Evolutionary conservation across 2,888 invertebrate species (phyloP), one percentile per base, ranked within the genome.

Genomic region (Diabrotica balteata): DNA sequence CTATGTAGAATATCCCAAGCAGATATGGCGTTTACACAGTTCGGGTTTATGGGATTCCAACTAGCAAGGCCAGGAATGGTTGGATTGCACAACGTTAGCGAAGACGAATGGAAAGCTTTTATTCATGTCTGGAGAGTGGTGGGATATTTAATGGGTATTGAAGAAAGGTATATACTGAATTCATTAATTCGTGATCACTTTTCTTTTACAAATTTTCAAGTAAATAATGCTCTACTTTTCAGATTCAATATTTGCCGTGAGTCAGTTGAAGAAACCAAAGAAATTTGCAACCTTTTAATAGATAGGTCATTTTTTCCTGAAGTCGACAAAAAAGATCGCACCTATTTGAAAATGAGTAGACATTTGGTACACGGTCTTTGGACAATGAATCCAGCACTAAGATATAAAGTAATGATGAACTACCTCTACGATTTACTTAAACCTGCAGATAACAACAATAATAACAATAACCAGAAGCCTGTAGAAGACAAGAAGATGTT

Each of bases 1-100:
- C 72, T 86, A 1, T 88, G 88, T 0, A 84, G 86, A 51, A 90
- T 96, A 45, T 90, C 92, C 0, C 96, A 96, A 81, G 88, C 91
- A 73, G 95, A 96, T 80, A 89, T 97, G 88, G 92, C 91, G 0
- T 82, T 96, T 10, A 95, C 96, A 0, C 94, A 94, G 83, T 94
- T 93, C 80, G 95, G 94, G 4, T 96, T 96, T 80, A 88, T 96
- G 79, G 96, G 95, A 0, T 90, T 90, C 73, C 86, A 90, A 0
- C 80, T 93, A 0, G 78, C 92, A 7, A 70, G 75, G 67, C 62
- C 69, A 22, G 49, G 74, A 43, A 81, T 86, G 63, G 86, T 94
- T 57, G 93, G 93, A 0, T 84, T 95, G 10, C 81, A 86, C 8
- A 86, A 88, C 69, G 83, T 87, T 4, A 86, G 85, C 8, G 82